Percentiles rank a stretch among this genome's conserved stretches.
These are phyloP conservation scores for Porites divaricata DNA, from an alignment of 92 coral and sea anemone species.

Conservation along the genomic window DNA sequence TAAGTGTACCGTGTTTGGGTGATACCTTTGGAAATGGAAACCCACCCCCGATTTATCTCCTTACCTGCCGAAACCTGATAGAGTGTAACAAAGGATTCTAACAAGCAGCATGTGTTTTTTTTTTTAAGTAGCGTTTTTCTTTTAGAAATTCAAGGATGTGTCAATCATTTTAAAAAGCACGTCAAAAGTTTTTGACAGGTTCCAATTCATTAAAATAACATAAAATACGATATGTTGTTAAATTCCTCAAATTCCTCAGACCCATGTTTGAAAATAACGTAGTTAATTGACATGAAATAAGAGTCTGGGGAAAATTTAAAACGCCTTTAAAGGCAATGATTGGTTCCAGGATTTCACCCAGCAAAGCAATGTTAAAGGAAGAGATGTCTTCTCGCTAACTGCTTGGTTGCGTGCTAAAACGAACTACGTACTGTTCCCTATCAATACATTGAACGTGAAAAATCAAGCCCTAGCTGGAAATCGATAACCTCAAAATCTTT, in stretches of 20 bases:
- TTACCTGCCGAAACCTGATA: constrained; percentile 17
- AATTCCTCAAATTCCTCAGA: constrained; percentile 11
- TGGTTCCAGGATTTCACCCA: not conserved
- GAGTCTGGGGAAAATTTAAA: not conserved
- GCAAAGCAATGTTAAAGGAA: not conserved
- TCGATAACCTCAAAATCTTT: constrained; percentile 25
- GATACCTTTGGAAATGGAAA: not conserved
- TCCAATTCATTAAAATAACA: constrained; percentile 19
- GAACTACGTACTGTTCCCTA: not conserved
- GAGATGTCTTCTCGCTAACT: not conserved
- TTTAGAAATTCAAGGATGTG: constrained; percentile 31
- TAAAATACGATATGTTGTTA: not conserved
- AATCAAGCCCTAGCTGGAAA: constrained; percentile 27
- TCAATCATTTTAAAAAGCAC: constrained; percentile 54
- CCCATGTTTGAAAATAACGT: constrained; percentile 10
- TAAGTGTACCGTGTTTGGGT: not conserved
- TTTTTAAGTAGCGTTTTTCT: constrained; percentile 54
- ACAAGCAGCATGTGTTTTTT: constrained; percentile 45
- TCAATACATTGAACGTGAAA: constrained; percentile 6
- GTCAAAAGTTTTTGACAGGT: constrained; percentile 62
- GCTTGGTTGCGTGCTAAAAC: constrained; percentile 24
- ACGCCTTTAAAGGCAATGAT: not conserved
- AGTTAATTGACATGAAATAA: constrained; percentile 12
- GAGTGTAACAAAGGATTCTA: not conserved
- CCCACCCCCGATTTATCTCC: not conserved